phyloP scores from a whole-genome alignment of 2,888 invertebrate genomes.

The Autographa pulchrina region DNA sequence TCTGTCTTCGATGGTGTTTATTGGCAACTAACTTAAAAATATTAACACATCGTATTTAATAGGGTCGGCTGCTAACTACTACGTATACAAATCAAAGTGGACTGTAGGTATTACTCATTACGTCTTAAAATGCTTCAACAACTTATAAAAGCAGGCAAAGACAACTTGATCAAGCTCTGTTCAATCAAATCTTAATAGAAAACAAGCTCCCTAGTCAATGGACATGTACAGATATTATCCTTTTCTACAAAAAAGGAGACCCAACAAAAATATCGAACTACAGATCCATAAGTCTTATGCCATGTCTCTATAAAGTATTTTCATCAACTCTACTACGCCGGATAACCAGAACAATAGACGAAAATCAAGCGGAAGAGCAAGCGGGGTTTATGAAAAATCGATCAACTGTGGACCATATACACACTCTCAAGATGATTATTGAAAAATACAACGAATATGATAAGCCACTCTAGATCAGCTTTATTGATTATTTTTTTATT shows the following conservation, averaged over 20 bases:
- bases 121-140: no score
- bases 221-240: slow-evolving; percentile 1
- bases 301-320: slow-evolving; percentile 11
- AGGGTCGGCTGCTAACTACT: no score
- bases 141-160: background rate
- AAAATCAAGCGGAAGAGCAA: slow-evolving; percentile 16
- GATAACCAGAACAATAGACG: slow-evolving; percentile 5
- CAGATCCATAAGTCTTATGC: slow-evolving; percentile 16
- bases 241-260: slow-evolving; percentile 11
- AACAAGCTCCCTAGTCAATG: slow-evolving; percentile 1
- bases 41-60: no score
- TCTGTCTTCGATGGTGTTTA: no score
- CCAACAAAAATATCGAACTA: slow-evolving; percentile 9
- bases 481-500: slow-evolving; percentile 2
- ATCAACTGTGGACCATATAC: slow-evolving; percentile 19
- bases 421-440: background rate
- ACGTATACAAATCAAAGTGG: no score
- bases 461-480: slow-evolving; percentile 5
- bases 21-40: no score
- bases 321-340: slow-evolving; percentile 1
- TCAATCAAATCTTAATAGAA: background rate
- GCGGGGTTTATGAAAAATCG: slow-evolving; percentile 11
- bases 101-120: no score
- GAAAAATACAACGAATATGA: slow-evolving; percentile 16
- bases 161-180: background rate